Evolutionary conservation across 2,888 invertebrate genomes (phyloP).

Genomic region (Sinodicranocentrus sp.): DNA sequence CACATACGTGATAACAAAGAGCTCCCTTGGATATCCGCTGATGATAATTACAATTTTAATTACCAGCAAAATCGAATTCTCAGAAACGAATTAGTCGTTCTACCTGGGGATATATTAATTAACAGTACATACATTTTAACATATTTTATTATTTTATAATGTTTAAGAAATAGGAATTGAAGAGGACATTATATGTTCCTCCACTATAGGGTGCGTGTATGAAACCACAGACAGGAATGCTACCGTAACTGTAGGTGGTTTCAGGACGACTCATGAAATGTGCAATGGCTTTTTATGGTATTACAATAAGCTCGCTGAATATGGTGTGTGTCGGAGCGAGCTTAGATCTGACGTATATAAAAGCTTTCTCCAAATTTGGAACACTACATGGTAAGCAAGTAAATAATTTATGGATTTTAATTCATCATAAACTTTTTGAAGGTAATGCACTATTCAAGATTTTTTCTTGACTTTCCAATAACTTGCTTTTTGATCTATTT

Average conservation of each 20-base stretch:
- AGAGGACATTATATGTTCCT: no score
- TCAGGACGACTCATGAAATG: conserved; percentile 49
- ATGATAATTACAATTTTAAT: conserved; percentile 59
- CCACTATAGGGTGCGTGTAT: conserved; percentile 43
- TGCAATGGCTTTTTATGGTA: conserved; percentile 58
- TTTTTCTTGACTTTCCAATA: no score
- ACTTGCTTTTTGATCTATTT: no score
- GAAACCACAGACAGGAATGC: conserved; percentile 50
- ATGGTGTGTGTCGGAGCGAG: conserved; percentile 30
- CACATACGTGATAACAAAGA: conserved; percentile 52
- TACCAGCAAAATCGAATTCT: conserved; percentile 47
- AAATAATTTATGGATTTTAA: no score
- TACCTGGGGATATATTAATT: conserved; percentile 51
- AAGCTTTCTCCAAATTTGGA: conserved; percentile 41
- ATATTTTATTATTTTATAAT: no score
- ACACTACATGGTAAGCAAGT: conserved; percentile 49
- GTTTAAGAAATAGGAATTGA: no score
- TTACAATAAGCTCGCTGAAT: conserved; percentile 36
- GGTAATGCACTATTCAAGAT: no score
- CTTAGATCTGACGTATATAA: conserved; percentile 29
- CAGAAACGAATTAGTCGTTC: conserved; percentile 27
- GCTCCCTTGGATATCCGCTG: conserved; percentile 45
- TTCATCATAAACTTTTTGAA: no score
- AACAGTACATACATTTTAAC: background rate
- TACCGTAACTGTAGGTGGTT: conserved; percentile 58